phyloP scores from a whole-genome alignment of 2,113 vertebrate species.

The Brachyhypopomus gauderio region DNA sequence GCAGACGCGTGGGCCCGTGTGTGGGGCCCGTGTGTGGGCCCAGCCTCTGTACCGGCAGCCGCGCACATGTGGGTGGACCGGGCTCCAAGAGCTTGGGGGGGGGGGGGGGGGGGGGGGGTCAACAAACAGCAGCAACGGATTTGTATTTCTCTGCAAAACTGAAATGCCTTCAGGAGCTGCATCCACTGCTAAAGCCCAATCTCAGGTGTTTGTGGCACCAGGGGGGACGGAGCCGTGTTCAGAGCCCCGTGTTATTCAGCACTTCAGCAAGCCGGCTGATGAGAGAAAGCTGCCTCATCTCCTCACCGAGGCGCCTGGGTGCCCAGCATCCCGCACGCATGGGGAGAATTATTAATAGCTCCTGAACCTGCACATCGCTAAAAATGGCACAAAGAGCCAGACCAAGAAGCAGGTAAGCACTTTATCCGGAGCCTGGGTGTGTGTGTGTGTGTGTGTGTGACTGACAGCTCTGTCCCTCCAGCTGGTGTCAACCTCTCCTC shows the following conservation, averaged over 20 bases:
- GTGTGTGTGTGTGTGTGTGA: no score
- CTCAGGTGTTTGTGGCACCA: constrained; percentile 8
- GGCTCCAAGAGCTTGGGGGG: not conserved
- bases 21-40: no score
- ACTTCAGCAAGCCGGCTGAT: constrained; percentile 12
- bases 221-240: not conserved
- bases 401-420: constrained; percentile 31
- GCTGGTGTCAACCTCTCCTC: not conserved
- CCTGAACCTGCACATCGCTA: not conserved
- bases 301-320: not conserved
- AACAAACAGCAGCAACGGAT: constrained; percentile 1
- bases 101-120: not conserved
- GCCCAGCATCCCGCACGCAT: constrained; percentile 6
- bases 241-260: constrained; percentile 9
- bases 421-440: constrained; percentile 5
- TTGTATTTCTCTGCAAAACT: constrained; percentile 45
- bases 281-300: not conserved
- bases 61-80: constrained; percentile 8
- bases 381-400: not conserved
- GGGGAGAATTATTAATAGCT: constrained; percentile 21
- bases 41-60: constrained; percentile 11
- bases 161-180: not conserved
- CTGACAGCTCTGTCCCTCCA: not conserved
- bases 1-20: not conserved
- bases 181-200: constrained; percentile 10